Conservation (phyloP, 2,888 invertebrate genomes). For the Philopedon plagiatum region DNA sequence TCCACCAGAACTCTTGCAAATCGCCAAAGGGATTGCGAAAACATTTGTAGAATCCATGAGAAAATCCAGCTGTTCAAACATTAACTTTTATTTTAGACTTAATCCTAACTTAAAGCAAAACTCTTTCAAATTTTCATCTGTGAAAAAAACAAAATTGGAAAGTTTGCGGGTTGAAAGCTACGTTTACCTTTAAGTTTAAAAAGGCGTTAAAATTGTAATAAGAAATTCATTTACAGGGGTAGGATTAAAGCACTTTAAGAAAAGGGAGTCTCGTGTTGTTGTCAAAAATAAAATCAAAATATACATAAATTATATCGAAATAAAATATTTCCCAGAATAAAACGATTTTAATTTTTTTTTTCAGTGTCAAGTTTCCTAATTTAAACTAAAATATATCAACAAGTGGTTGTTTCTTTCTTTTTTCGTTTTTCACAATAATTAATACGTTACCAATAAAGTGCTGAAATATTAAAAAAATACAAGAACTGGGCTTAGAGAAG, state of each 20-base stretch:
- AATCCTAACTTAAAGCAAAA: constrained; percentile 44
- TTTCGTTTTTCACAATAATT: too few relatives aligned
- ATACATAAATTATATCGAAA: too few relatives aligned
- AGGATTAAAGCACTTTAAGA: constrained; percentile 32
- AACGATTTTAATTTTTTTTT: too few relatives aligned
- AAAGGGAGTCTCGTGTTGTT: too few relatives aligned
- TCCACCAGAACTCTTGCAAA: constrained; percentile 39
- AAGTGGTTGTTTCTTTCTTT: too few relatives aligned
- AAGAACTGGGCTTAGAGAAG: too few relatives aligned
- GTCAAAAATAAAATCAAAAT: constrained; percentile 25
- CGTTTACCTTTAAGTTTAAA: constrained; percentile 34
- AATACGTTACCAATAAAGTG: too few relatives aligned
- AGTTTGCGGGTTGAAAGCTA: constrained; percentile 16
- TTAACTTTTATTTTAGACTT: constrained; percentile 56
- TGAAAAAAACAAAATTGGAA: constrained; percentile 22
- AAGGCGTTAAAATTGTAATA: constrained; percentile 30
- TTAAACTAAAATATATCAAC: too few relatives aligned
- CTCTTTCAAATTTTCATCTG: constrained; percentile 43
- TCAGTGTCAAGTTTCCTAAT: too few relatives aligned
- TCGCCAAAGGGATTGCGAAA: constrained; percentile 54
- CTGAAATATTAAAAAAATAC: too few relatives aligned
- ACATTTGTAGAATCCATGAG: constrained; percentile 58
- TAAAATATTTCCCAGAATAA: too few relatives aligned
- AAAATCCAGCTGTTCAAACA: constrained; percentile 59
- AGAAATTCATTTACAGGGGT: constrained; percentile 32